Base-by-base conservation (phyloP, 2,797 vertebrate species). In the Apodemus agrarius region DNA sequence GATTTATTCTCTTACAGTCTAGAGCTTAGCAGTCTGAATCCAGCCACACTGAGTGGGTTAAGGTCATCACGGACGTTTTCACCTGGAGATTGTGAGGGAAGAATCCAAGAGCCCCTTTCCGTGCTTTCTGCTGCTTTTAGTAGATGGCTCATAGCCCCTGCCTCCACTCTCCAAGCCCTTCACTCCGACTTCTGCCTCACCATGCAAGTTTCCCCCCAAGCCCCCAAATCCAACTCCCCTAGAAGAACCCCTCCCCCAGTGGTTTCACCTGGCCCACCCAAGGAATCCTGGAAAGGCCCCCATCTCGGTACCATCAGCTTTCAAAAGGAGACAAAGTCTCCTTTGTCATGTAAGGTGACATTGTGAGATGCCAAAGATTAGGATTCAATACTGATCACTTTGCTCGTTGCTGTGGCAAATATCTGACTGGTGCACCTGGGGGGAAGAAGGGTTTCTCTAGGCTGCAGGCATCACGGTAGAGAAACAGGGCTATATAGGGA, bases 1-100 rank as follows among this genome's bases (percentile, higher is more conserved):
- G 13, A 46, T 76, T 84, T 90, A 78, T 40, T 43, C 34, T 95
- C n/a, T 85, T 43, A 29, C 1, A 54, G 24, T 93, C 67, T 49
- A 11, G 79, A 94, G 24, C 29, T 88, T 67, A 54, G 21, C 69
- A 83, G 34, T 81, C 86, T 63, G 29, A 93, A 94, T 10, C 92
- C 14, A 40, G 43, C 67, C 43, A 85, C 83, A 40, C 13, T 29
- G 80, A 75, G 54, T 43, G 34, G n/a, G 4, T 81, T 49, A 76
- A 83, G n/a, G 40, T 82, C 11, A 31, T 29, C n/a, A 46, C 5
- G 7, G 29, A 26, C 74, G 17, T 24, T 52, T 94, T 31, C 78
- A 82, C n/a, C 65, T 67, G 26, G 29, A 19, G 4, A 2, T 17
- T 67, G 63, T 57, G 12, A 80, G 3, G 14, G 21, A 52, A 82